Percentiles rank a stretch among this genome's conserved stretches.
phyloP scores from a whole-genome alignment of 2,888 invertebrate genomes.

The Molorchus minor region DNA sequence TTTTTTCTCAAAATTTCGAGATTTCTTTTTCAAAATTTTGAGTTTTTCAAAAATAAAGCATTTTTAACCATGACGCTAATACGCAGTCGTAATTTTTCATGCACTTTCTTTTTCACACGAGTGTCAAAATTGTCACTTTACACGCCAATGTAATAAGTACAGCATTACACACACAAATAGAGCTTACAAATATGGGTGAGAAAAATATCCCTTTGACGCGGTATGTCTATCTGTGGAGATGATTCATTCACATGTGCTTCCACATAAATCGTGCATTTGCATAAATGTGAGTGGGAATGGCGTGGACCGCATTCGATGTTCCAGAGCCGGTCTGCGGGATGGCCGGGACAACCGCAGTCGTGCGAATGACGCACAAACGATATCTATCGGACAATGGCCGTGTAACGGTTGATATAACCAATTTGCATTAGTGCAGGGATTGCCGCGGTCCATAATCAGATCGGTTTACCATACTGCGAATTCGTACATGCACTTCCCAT shows the following conservation, averaged over 20 bases:
- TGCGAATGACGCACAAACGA: conserved; percentile 49
- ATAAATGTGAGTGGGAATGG: conserved; percentile 48
- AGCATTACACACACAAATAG: no score
- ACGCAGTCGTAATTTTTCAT: no score
- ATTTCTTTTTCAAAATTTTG: no score
- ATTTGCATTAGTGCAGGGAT: conserved; percentile 45
- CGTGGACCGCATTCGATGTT: conserved; percentile 34
- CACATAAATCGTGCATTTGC: conserved; percentile 49
- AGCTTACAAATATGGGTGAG: no score
- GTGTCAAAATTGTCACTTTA: no score
- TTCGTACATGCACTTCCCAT: conserved; percentile 37
- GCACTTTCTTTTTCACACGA: no score
- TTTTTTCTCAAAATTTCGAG: no score
- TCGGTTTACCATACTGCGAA: conserved; percentile 39
- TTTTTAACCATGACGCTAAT: no score
- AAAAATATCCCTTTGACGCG: no score
- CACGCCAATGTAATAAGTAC: no score
- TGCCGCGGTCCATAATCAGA: conserved; percentile 39
- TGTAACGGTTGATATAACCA: conserved; percentile 46
- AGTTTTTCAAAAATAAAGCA: no score
- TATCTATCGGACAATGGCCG: conserved; percentile 43
- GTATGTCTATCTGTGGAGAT: conserved; percentile 18
- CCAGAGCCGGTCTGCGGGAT: conserved; percentile 33
- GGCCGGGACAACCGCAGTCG: conserved; percentile 43
- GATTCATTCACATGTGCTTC: conserved; percentile 47